phyloP scores from a whole-genome alignment of 2,797 vertebrate genomes.

The Ctenochaetus hawaiiensis region DNA sequence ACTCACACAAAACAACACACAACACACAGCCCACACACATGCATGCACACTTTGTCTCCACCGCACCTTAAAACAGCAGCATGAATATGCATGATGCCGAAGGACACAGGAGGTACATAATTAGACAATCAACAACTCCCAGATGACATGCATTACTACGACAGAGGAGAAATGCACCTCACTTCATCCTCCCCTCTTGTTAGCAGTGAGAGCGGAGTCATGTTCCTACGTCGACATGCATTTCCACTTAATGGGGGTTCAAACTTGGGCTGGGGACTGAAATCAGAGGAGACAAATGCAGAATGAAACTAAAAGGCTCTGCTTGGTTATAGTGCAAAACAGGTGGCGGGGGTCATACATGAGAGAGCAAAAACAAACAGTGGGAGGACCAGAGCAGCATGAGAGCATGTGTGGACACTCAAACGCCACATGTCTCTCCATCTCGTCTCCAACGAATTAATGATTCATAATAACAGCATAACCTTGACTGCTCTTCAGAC shows the following conservation, averaged over 20 bases:
- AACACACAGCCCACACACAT: conserved; percentile 29
- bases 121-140: conserved; percentile 85
- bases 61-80: conserved; percentile 80
- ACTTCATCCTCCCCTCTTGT: conserved; percentile 61
- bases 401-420: conserved; percentile 37
- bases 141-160: conserved; percentile 62
- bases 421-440: conserved; percentile 43
- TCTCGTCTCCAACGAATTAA: conserved; percentile 69
- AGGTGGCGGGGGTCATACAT: conserved; percentile 18
- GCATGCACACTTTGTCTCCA: conserved; percentile 53
- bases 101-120: conserved; percentile 83
- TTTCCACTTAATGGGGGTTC: conserved; percentile 61
- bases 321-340: conserved; percentile 34
- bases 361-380: conserved; percentile 37
- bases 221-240: conserved; percentile 49
- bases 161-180: conserved; percentile 62
- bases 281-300: conserved; percentile 31
- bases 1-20: conserved; percentile 38
- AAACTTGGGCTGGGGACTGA: conserved; percentile 44
- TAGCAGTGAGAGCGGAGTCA: conserved; percentile 57
- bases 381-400: conserved; percentile 32
- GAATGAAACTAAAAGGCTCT: conserved; percentile 26
- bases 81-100: conserved; percentile 87
- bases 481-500: conserved; percentile 78
- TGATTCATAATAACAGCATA: conserved; percentile 78